Percentiles rank a stretch among this genome's conserved stretches.
These are phyloP conservation scores for Macropodus opercularis DNA, from an alignment of 2,797 vertebrate genomes.

Conservation along the genomic window DNA sequence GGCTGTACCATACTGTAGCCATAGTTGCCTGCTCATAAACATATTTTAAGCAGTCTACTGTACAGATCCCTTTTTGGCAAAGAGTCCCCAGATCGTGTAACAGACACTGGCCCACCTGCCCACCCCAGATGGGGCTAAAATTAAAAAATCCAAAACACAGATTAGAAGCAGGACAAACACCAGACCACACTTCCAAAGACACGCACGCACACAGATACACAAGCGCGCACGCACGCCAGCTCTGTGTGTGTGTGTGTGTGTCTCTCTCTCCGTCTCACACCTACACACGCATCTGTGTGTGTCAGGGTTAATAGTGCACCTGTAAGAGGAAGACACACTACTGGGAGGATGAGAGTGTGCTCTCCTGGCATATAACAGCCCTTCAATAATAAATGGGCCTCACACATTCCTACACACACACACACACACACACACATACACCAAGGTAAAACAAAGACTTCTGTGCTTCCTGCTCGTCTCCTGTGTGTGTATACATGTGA, in stretches of 20 bases:
- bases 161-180: constrained; percentile 74
- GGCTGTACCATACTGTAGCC: constrained; percentile 75
- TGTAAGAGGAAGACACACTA: constrained; percentile 76
- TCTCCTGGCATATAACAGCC: constrained; percentile 71
- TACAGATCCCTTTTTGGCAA: constrained; percentile 80
- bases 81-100: constrained; percentile 65
- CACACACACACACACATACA: constrained; percentile 30
- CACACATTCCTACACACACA: constrained; percentile 59
- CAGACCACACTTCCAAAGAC: constrained; percentile 35
- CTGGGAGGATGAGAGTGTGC: constrained; percentile 72
- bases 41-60: constrained; percentile 77
- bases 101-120: constrained; percentile 80
- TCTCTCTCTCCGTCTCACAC: constrained; percentile 33
- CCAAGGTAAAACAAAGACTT: constrained; percentile 52
- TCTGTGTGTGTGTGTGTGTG: constrained; percentile 20
- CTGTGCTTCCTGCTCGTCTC: constrained; percentile 11
- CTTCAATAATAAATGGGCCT: constrained; percentile 75
- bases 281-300: constrained; percentile 58
- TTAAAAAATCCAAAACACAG: constrained; percentile 76
- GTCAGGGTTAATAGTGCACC: constrained; percentile 77
- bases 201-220: constrained; percentile 13
- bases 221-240: constrained; percentile 21
- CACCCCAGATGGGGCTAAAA: constrained; percentile 79
- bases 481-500: constrained; percentile 6
- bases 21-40: constrained; percentile 71